These are phyloP conservation scores for Lordiphosa stackelbergi DNA, from an alignment of 1,140 invertebrate genomes.

Conservation along the genomic window DNA sequence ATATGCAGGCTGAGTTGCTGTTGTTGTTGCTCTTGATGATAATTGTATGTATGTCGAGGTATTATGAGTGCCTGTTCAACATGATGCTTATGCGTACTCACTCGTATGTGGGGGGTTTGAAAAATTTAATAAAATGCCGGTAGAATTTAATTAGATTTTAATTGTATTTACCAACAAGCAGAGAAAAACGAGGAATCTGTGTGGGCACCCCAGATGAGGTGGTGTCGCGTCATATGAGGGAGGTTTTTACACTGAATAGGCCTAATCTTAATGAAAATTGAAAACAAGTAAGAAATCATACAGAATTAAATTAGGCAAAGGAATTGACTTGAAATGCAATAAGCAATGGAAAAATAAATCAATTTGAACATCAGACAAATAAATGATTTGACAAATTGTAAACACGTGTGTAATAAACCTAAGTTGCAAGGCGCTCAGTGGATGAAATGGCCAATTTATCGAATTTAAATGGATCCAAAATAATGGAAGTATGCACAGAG, in stretches of 20 bases:
- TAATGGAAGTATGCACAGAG: no score
- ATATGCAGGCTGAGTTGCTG: conserved; percentile 58
- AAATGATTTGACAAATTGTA: no score
- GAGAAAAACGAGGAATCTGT: conserved; percentile 8
- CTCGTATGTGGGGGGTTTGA: conserved; percentile 2
- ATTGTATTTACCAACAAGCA: conserved; percentile 57
- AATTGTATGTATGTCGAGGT: conserved; percentile 47
- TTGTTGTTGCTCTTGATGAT: conserved; percentile 41
- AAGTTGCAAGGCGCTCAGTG: no score
- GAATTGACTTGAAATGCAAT: no score
- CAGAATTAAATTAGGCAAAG: no score
- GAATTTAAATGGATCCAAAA: no score
- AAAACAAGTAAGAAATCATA: conserved; percentile 3
- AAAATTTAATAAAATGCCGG: conserved; percentile 70
- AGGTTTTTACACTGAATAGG: not conserved
- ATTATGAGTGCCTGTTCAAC: conserved; percentile 68
- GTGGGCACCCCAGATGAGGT: not conserved
- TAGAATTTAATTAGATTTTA: conserved; percentile 74
- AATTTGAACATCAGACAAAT: no score
- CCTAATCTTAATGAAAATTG: conserved; percentile 2
- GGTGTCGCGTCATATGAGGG: not conserved
- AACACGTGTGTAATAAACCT: no score
- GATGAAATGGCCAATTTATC: no score
- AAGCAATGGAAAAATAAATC: no score
- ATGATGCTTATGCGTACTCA: conserved; percentile 47